A percentile compares a stretch with the other conserved stretches of the same genome.
These are phyloP conservation scores for Tipula unca DNA, from an alignment of 2,888 invertebrate species.

Conservation along the genomic window DNA sequence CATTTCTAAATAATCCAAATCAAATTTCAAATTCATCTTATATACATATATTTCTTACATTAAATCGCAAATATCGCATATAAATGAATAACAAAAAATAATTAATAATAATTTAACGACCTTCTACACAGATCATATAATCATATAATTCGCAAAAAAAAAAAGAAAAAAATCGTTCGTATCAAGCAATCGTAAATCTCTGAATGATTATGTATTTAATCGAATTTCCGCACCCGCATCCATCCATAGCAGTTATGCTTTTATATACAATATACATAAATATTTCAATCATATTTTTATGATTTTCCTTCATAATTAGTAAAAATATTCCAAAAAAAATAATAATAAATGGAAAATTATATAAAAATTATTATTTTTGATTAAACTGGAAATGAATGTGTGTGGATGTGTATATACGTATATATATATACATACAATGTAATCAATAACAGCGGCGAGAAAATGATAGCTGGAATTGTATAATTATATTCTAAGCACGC, in stretches of 20 bases:
- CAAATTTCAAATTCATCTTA: background rate
- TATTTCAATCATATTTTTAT: background rate
- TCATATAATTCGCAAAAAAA: background rate
- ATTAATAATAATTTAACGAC: constrained; percentile 8
- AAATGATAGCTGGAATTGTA: background rate
- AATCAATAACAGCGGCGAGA: background rate
- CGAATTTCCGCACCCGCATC: background rate
- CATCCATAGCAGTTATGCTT: background rate
- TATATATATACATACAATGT: too few relatives aligned
- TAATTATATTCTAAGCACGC: background rate
- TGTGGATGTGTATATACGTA: too few relatives aligned
- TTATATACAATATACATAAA: background rate
- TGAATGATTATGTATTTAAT: background rate
- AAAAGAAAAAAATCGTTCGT: background rate
- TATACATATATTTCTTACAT: background rate
- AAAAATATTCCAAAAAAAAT: background rate
- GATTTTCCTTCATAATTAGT: background rate
- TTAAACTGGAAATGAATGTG: background rate
- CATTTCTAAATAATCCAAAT: background rate
- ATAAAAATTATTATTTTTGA: background rate
- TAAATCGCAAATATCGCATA: background rate
- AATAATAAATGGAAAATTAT: background rate
- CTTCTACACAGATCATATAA: background rate
- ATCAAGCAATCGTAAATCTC: background rate
- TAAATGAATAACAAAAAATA: background rate